phyloP scores from a whole-genome alignment of 2,113 vertebrate genomes.

The Lutjanus erythropterus region DNA sequence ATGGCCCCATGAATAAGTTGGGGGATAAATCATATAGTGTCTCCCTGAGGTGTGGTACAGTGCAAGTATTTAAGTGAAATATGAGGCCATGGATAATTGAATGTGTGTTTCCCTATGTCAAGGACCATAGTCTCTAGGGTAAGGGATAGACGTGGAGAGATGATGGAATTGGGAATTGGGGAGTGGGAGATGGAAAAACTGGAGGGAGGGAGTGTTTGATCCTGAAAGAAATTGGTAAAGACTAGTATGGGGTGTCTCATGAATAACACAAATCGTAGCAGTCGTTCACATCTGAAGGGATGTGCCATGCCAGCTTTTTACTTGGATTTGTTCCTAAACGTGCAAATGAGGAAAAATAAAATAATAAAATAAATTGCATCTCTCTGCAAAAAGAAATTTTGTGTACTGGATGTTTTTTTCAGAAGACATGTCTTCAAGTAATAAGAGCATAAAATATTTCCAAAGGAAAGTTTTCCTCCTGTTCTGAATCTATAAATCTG shows the following conservation, averaged over 20 bases:
- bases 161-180: conserved; percentile 52
- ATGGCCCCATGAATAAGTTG: conserved; percentile 58
- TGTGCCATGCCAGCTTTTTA: background rate
- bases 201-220: conserved; percentile 24
- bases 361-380: background rate
- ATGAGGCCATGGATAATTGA: conserved; percentile 74
- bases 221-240: conserved; percentile 43
- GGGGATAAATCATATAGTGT: conserved; percentile 71
- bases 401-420: background rate
- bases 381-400: background rate
- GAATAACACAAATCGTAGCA: conserved; percentile 55
- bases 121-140: conserved; percentile 50
- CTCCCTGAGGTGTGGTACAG: conserved; percentile 57
- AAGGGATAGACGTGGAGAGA: conserved; percentile 52
- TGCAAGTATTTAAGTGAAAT: conserved; percentile 75
- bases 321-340: conserved; percentile 1
- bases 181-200: conserved; percentile 32
- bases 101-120: conserved; percentile 64
- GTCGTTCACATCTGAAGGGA: conserved; percentile 19
- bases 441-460: background rate
- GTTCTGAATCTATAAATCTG: background rate
- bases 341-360: background rate
- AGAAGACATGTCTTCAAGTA: background rate
- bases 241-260: conserved; percentile 39
- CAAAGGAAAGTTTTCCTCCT: background rate